Evolutionary conservation across 1,140 invertebrate species (phyloP), one percentile per base, ranked within the genome.

Genomic region (Ephestia elutella): DNA sequence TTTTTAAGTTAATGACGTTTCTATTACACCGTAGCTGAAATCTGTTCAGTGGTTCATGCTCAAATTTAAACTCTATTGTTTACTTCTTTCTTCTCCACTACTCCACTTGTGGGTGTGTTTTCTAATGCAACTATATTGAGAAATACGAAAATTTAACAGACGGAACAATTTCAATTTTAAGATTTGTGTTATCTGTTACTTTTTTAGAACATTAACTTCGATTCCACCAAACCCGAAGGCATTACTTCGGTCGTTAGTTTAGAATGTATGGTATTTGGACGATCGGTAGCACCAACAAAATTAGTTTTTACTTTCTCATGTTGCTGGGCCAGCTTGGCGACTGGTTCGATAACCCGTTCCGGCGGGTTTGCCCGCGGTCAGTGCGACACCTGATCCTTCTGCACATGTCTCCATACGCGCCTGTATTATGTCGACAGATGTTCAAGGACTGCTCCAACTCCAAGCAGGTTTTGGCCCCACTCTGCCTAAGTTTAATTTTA

Each of bases 361-460:
- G 71, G 62, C 68, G 64, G 70, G 73, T 72, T 82, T 77, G 78
- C 59, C 80, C 76, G 68, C 82, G 81, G 82, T 80, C 80, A 82
- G 71, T 73, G 68, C 72, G 82, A 84, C 84, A 87, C 81, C 84
- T 86, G 84, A 84, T 82, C 75, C 75, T 60, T 54, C 62, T 71
- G 73, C 83, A 84, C 77, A 84, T 83, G 78, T 72, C 75, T 71
- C 63, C 65, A 49, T 56, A 56, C 63, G 55, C 57, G 38, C 64
- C 59, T 54, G 54, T 56, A 59, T 65, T 78, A 64, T 70, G 62
- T 60, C 54, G 70, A 73, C 75, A 76, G 70, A 75, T 78, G 77
- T 73, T 69, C 68, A 71, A 73, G 70, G 70, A 65, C 67, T 58
- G 48, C 56, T 53, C 5, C 20, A 9, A 53, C 50, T 53, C 13